phyloP scores from a whole-genome alignment of 2,113 vertebrate genomes.

The Callorhinus ursinus region DNA sequence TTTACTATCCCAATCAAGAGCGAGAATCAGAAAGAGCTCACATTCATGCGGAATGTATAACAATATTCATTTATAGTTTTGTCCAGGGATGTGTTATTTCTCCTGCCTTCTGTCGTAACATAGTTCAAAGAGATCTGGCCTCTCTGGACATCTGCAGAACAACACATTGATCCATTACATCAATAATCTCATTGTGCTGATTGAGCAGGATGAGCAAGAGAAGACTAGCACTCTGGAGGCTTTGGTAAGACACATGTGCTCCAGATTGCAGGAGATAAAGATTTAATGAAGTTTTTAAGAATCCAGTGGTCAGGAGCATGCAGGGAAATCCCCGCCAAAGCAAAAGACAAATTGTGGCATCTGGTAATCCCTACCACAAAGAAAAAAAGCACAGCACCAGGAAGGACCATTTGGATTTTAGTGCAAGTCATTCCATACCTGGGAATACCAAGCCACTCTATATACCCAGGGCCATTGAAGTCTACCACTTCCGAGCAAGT shows the following conservation, averaged over 20 bases:
- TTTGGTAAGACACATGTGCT: neutral
- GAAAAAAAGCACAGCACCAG: neutral
- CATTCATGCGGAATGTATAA: neutral
- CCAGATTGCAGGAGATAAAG: neutral
- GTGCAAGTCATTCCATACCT: neutral
- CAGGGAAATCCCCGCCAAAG: neutral
- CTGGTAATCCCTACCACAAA: neutral
- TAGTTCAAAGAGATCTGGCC: neutral
- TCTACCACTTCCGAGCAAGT: neutral
- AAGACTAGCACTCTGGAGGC: neutral
- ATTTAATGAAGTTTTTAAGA: neutral
- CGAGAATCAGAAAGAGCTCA: neutral
- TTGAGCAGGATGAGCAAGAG: neutral
- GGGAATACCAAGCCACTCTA: neutral
- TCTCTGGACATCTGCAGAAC: neutral
- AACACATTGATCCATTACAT: neutral
- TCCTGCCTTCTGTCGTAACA: neutral
- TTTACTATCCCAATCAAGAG: neutral
- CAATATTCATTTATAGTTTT: neutral
- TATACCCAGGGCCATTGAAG: neutral
- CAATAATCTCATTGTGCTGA: neutral
- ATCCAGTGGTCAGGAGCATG: neutral
- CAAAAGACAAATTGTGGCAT: neutral
- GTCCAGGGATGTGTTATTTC: neutral
- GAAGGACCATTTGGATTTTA: neutral